Evolutionary conservation across 2,888 invertebrate genomes (phyloP).

Genomic region (Hesperia comma): DNA sequence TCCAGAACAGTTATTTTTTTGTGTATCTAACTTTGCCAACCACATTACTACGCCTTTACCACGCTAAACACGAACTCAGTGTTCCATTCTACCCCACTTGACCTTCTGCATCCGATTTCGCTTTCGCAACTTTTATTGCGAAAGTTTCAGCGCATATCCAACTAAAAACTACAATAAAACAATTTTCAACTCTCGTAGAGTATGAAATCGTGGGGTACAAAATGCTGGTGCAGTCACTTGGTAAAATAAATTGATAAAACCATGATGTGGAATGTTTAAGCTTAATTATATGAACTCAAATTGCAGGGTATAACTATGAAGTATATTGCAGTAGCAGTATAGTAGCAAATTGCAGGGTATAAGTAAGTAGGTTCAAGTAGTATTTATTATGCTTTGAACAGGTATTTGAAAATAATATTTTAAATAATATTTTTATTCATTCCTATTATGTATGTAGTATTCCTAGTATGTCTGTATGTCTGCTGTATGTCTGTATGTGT

Average conservation of each 20-base stretch:
- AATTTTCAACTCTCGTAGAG: slow-evolving; percentile 32
- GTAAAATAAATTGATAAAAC: slow-evolving; percentile 1
- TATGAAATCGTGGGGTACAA: slow-evolving; percentile 26
- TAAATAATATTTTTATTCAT: too few relatives aligned
- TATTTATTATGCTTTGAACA: too few relatives aligned
- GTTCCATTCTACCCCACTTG: slow-evolving; percentile 24
- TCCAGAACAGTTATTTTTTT: too few relatives aligned
- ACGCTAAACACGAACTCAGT: slow-evolving; percentile 20
- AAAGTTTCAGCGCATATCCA: slow-evolving; percentile 35
- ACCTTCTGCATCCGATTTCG: slow-evolving; percentile 33
- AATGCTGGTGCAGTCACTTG: slow-evolving; percentile 4
- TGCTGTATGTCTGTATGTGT: too few relatives aligned
- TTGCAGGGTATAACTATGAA: too few relatives aligned
- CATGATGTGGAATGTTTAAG: not conserved
- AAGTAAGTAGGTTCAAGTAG: too few relatives aligned
- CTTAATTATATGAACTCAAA: too few relatives aligned
- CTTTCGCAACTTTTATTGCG: slow-evolving; percentile 33
- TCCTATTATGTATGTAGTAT: too few relatives aligned
- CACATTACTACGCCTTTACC: not conserved
- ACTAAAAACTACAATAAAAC: slow-evolving; percentile 37
- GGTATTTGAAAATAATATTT: too few relatives aligned
- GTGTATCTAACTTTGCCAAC: not conserved
- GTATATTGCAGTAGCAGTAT: too few relatives aligned
- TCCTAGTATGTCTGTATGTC: too few relatives aligned
- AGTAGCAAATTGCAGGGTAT: too few relatives aligned